Evolutionary conservation across 2,113 vertebrate species (phyloP), one percentile per base, ranked within the genome.

Genomic region (Sula dactylatra): DNA sequence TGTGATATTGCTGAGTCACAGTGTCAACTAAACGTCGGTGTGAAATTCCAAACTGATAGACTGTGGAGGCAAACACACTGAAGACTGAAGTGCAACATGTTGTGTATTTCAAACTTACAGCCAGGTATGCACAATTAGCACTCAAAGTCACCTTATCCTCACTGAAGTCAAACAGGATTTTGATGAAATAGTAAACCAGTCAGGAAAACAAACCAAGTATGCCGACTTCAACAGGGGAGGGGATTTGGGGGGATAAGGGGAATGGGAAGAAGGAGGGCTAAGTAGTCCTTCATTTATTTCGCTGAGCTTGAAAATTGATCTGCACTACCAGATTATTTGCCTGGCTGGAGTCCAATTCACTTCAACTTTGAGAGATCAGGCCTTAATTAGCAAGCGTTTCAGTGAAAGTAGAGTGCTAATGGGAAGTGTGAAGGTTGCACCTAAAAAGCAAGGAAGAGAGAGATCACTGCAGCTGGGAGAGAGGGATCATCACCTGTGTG

Each of bases 401-500:
- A 93, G 82, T 84, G 88, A 69, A 93, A 95, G 92, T n/a, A 38
- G 72, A 82, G 88, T 21, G 88, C 83, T 94, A 92, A 95, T 93
- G 91, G 79, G 71, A 91, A 94, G 94, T 82, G 92, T 80, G 94
- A 97, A 89, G 90, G 92, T 90, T 96, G 84, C 96, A 84, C 77
- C 87, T 91, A 81, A 81, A 96, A 94, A 94, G 91, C 73, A 81
- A 90, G 82, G 62, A 56, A 86, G 91, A 84, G 81, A 85, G 65
- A 94, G 69, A 93, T 90, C 74, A 56, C 62, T 47, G 76, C 85
- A 94, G 70, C 84, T 92, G 62, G 87, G 65, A 79, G 77, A 95
- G 52, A 59, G 4, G 67, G 92, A 88, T 66, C 85, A 87, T 98
- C 97, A 99, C 99, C 99, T 99, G 99, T 97, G 83, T 99, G 99